Evolutionary conservation across 2,113 vertebrate species (phyloP), one percentile per base, ranked within the genome.

Genomic region (Scomber colias): DNA sequence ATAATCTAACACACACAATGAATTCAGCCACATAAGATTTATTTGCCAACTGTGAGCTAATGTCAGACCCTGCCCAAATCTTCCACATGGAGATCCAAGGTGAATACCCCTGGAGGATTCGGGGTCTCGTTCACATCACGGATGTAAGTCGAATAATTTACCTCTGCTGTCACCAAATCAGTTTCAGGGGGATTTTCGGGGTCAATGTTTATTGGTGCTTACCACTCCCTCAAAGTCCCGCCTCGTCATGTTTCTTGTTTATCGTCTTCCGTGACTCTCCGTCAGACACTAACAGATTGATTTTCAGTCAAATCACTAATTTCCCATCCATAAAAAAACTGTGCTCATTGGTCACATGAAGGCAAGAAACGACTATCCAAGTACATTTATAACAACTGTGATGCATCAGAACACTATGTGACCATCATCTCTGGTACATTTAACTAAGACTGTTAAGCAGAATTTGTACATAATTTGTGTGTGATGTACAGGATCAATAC

Each of bases 81-180:
- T 40, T 60, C 57, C 31, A n/a, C 8, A 2, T 40, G 16, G 35
- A 55, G 51, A 35, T 74, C 1, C 14, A 48, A 55, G 55, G 54
- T 59, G 44, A 59, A 30, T 2, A 44, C 50, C 24, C 11, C 50
- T 55, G 24, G 3, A 19, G 21, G 11, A 13, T n/a, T 19, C 8
- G 1, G 35, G 35, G 35, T 40, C 35, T 40, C 8, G 35, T 2
- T 40, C 35, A 40, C 35, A 40, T 40, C 35, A 40, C 9, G 6
- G 35, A 40, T 0, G 6, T 35, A 5, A 35, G 35, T 40, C 5
- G 4, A 24, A 54, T 4, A 8, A 19, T 64, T 64, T 69, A 56
- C 53, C 67, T 73, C 54, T 54, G 66, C 67, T 71, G 61, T 68
- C 50, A 46, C 55, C 61, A 53, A 61, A 70, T 54, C 40, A 11